Evolutionary conservation across 37 sponge, comb jelly and placozoan species (phyloP).

Genomic region (Spongilla lacustris): DNA sequence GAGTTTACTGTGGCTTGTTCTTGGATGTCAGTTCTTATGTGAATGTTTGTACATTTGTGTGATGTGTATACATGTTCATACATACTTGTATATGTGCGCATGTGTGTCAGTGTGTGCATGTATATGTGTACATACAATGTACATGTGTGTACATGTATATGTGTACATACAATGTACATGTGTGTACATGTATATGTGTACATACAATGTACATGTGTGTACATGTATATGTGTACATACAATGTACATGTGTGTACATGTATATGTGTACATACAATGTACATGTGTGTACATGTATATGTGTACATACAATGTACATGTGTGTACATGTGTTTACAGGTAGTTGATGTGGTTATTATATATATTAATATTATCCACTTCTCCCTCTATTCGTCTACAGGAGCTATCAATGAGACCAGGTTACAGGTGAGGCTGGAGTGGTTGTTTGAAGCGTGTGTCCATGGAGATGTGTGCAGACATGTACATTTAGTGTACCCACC

Average conservation of each 20-base stretch:
- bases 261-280: too few species aligned
- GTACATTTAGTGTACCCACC: too few species aligned
- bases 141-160: neutral
- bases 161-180: neutral
- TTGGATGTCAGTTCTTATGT: too few species aligned
- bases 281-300: neutral
- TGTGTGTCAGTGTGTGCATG: conserved; percentile 42
- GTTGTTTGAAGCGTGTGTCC: neutral
- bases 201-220: neutral
- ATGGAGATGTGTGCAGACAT: too few species aligned
- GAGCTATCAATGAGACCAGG: conserved; percentile 72
- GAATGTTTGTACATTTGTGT: too few species aligned
- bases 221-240: neutral
- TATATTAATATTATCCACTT: too few species aligned
- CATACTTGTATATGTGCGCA: too few species aligned
- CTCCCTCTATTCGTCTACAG: conserved; percentile 27
- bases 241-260: neutral
- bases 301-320: neutral
- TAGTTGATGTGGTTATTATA: too few species aligned
- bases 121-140: too few species aligned
- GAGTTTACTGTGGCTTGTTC: too few species aligned
- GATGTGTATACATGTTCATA: too few species aligned
- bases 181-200: neutral
- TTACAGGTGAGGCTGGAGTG: conserved; percentile 21
- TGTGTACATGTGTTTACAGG: neutral